Evolutionary conservation across 2,113 vertebrate species (phyloP).

Genomic region (rat (Rattus norvegicus)): DNA sequence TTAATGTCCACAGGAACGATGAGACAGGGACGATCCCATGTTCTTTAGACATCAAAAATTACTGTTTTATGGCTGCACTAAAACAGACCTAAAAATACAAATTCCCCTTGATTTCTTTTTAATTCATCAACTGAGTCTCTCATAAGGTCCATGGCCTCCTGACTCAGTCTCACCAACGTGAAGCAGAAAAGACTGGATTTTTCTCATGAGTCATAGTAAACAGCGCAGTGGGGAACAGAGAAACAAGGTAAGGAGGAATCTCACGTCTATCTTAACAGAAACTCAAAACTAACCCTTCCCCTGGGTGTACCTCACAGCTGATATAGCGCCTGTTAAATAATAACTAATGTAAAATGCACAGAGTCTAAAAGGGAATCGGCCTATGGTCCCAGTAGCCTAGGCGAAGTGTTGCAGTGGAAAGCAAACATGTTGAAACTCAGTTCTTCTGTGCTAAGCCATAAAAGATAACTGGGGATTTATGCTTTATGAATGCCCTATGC

Average conservation of each 20-base stretch:
- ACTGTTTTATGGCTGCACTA: slow-evolving; percentile 17
- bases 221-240: not conserved
- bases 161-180: not conserved
- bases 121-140: not conserved
- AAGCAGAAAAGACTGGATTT: not conserved
- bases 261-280: slow-evolving; percentile 18
- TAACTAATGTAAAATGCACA: slow-evolving; percentile 46
- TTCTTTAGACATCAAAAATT: slow-evolving; percentile 1
- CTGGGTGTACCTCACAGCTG: not conserved
- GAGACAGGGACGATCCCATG: not conserved
- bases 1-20: not conserved
- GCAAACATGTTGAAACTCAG: slow-evolving; percentile 41
- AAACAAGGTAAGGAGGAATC: not conserved
- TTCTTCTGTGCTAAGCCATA: not conserved
- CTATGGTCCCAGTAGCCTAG: not conserved
- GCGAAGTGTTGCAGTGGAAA: slow-evolving; percentile 24
- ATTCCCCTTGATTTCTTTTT: slow-evolving; percentile 42
- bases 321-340: slow-evolving; percentile 41
- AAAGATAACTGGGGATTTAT: slow-evolving; percentile 16
- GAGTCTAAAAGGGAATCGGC: slow-evolving; percentile 37
- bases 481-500: not conserved
- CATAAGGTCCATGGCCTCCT: not conserved
- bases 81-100: slow-evolving; percentile 38
- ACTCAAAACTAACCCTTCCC: not conserved
- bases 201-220: not conserved